Evolutionary conservation across 1,140 invertebrate species (phyloP).

Genomic region (Metaphire vulgaris): DNA sequence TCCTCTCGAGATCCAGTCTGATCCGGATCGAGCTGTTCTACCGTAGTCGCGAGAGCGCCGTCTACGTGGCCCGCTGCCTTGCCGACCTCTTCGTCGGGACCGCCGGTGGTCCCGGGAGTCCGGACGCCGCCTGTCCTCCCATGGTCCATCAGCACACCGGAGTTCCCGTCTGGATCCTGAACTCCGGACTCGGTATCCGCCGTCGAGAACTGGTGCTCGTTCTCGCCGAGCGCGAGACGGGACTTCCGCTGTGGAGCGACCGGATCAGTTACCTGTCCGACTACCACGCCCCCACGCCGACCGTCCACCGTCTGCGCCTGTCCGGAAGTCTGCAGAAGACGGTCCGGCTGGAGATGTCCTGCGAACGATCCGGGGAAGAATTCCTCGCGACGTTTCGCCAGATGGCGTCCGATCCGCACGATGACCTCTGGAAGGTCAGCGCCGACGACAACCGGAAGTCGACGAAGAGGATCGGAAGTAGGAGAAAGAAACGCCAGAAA

Average conservation of each 20-base stretch:
- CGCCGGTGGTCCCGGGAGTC: no score
- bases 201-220: conserved; percentile 9
- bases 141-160: conserved; percentile 10
- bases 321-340: not conserved
- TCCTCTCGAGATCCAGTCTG: not conserved
- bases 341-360: not conserved
- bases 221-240: conserved; percentile 20
- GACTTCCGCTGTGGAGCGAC: conserved; percentile 20
- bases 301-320: not conserved
- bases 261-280: conserved; percentile 23
- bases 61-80: conserved; percentile 15
- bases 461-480: not conserved
- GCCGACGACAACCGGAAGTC: not conserved
- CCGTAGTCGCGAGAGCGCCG: not conserved
- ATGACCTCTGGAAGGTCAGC: conserved; percentile 23
- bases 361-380: not conserved
- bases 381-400: conserved; percentile 9
- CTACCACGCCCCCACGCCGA: not conserved
- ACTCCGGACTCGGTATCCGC: conserved; percentile 16
- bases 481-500: conserved; percentile 4
- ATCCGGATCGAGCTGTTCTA: conserved; percentile 23
- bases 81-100: conserved; percentile 18
- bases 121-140: no score
- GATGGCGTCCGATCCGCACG: conserved; percentile 23
- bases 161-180: conserved; percentile 19